These are phyloP conservation scores for Drosophila novamexicana DNA, from an alignment of 1,140 invertebrate genomes.

Conservation along the genomic window DNA sequence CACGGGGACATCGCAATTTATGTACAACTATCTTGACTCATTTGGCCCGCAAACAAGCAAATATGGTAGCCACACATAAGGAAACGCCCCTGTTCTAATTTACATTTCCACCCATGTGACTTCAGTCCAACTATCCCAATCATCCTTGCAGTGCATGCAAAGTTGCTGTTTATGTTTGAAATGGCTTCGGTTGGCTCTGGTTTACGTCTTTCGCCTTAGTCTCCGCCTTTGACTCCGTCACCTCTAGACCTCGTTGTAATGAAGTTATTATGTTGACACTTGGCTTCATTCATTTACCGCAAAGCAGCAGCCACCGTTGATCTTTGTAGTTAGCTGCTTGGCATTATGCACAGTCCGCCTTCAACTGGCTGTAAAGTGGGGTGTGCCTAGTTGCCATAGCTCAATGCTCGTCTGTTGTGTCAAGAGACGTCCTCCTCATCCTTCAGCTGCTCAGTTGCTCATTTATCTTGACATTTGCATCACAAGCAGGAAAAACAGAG, in stretches of 20 bases:
- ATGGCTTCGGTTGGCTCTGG: slow-evolving; percentile 54
- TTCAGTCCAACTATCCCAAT: slow-evolving; percentile 6
- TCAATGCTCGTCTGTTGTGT: slow-evolving; percentile 13
- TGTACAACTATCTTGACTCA: slow-evolving; percentile 71
- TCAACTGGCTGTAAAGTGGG: slow-evolving; percentile 23
- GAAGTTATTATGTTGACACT: slow-evolving; percentile 81
- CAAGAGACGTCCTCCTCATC: slow-evolving; percentile 1
- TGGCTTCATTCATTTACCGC: slow-evolving; percentile 60
- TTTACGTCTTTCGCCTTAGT: slow-evolving; percentile 32
- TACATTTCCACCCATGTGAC: slow-evolving; percentile 16
- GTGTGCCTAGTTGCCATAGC: slow-evolving; percentile 4
- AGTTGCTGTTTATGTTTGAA: slow-evolving; percentile 63
- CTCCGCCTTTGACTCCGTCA: slow-evolving; percentile 38
- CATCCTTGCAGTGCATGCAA: slow-evolving; percentile 39
- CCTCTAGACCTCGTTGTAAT: slow-evolving; percentile 46
- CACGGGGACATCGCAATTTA: slow-evolving; percentile 56
- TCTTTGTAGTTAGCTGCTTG: slow-evolving; percentile 55
- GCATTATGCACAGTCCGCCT: slow-evolving; percentile 26
- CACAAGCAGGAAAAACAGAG: slow-evolving; percentile 61
- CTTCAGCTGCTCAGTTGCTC: slow-evolving; percentile 51
- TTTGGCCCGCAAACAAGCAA: slow-evolving; percentile 63
- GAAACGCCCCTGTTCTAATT: slow-evolving; percentile 14
- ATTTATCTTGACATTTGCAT: slow-evolving; percentile 71
- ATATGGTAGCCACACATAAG: slow-evolving; percentile 43
- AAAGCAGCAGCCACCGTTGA: slow-evolving; percentile 43